Evolutionary conservation across 2,113 vertebrate genomes (phyloP).

Genomic region (Desmodus rotundus): DNA sequence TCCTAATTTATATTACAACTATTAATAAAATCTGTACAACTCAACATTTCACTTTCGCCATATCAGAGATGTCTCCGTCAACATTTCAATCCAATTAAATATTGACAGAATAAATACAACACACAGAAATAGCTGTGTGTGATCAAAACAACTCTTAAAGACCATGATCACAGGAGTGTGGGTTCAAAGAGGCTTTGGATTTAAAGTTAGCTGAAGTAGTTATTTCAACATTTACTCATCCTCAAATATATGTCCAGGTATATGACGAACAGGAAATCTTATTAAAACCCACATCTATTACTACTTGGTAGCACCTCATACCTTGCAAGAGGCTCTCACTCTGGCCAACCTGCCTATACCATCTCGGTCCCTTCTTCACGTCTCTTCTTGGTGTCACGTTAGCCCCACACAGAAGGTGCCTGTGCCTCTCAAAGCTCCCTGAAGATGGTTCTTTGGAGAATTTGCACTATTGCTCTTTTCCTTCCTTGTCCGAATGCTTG

Average conservation of each 20-base stretch:
- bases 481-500: not conserved
- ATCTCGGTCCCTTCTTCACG: not conserved
- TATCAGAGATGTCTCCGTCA: not conserved
- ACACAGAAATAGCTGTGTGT: not conserved
- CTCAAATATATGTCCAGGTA: not conserved
- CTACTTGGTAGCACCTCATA: not conserved
- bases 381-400: not conserved
- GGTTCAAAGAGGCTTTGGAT: not conserved
- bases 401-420: not conserved
- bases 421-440: not conserved
- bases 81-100: not conserved
- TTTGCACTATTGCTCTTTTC: not conserved
- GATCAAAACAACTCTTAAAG: not conserved
- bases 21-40: not conserved
- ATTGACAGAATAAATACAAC: not conserved
- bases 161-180: not conserved
- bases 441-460: not conserved
- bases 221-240: not conserved
- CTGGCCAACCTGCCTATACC: not conserved
- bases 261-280: not conserved
- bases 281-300: not conserved
- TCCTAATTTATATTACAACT: not conserved
- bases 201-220: not conserved
- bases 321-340: not conserved
- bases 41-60: not conserved